These are phyloP conservation scores for Caenorhabditis virilis DNA, from an alignment of 2,888 invertebrate genomes.

Conservation along the genomic window DNA sequence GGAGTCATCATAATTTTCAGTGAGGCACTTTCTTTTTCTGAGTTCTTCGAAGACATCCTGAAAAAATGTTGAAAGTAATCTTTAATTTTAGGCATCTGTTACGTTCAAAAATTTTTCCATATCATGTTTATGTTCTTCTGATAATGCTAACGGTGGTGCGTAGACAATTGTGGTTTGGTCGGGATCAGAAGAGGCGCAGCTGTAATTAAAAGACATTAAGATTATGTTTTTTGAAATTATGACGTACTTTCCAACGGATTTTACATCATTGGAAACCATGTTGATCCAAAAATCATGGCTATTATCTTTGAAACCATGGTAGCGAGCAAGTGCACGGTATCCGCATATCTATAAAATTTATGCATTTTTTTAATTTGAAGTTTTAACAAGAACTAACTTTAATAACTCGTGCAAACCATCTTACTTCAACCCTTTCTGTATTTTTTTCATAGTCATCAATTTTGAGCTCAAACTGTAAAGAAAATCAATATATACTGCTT, in stretches of 20 bases:
- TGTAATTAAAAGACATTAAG: not conserved
- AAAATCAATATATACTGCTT: not conserved
- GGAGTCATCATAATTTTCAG: slow-evolving; percentile 3
- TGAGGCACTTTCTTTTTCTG: not conserved
- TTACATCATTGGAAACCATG: slow-evolving; percentile 88
- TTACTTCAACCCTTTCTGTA: slow-evolving; percentile 7
- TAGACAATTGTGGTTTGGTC: not conserved
- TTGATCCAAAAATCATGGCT: slow-evolving; percentile 93
- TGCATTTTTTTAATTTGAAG: not conserved
- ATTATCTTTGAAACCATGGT: slow-evolving; percentile 84
- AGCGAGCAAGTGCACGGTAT: slow-evolving; percentile 75
- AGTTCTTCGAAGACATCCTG: not conserved
- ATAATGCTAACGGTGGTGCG: not conserved
- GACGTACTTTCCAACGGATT: slow-evolving; percentile 81
- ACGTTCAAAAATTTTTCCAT: slow-evolving; percentile 5
- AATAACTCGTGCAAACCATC: slow-evolving; percentile 91
- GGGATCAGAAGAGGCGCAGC: not conserved
- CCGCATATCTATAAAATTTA: slow-evolving; percentile 69
- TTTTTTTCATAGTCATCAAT: slow-evolving; percentile 25
- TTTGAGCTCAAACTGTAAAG: slow-evolving; percentile 31
- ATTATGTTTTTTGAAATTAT: no score
- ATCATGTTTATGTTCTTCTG: not conserved
- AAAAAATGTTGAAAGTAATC: not conserved
- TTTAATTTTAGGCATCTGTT: not conserved
- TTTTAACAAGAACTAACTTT: slow-evolving; percentile 73